These are phyloP conservation scores for Drosophila incognita DNA, from an alignment of 2,888 invertebrate genomes.

Conservation along the genomic window DNA sequence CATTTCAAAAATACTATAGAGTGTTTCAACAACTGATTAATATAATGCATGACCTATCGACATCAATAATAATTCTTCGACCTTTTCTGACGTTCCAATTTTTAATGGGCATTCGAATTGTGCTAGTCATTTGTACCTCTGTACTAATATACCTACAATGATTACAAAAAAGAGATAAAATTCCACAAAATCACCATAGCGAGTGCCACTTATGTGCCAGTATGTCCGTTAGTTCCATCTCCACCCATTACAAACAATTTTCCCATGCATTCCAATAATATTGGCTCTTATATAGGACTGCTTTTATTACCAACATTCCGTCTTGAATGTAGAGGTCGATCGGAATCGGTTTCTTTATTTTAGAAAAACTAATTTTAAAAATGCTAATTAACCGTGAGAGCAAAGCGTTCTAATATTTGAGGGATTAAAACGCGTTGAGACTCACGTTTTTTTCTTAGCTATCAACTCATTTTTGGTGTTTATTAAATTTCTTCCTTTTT, in stretches of 20 bases:
- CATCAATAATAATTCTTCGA: conserved; percentile 21
- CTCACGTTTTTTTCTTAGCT: neutral
- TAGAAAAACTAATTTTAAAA: neutral
- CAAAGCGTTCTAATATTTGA: neutral
- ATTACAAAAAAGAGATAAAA: neutral
- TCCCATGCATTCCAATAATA: neutral
- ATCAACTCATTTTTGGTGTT: conserved; percentile 17
- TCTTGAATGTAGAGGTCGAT: neutral
- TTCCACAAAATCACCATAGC: neutral
- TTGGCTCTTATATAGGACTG: neutral
- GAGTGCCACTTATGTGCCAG: neutral
- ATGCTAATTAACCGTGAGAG: neutral
- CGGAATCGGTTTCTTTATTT: neutral
- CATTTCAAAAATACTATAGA: neutral
- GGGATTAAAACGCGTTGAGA: neutral
- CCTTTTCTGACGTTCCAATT: neutral
- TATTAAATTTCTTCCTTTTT: conserved; percentile 19
- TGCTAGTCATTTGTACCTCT: conserved; percentile 14
- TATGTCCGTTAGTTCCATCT: neutral
- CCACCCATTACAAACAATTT: neutral
- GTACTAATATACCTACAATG: neutral
- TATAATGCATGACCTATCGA: conserved; percentile 28
- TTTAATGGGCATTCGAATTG: conserved; percentile 6
- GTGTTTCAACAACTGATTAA: conserved; percentile 11
- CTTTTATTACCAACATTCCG: neutral